Conservation (phyloP, 2,797 vertebrate species). For the Alfaro cultratus region DNA sequence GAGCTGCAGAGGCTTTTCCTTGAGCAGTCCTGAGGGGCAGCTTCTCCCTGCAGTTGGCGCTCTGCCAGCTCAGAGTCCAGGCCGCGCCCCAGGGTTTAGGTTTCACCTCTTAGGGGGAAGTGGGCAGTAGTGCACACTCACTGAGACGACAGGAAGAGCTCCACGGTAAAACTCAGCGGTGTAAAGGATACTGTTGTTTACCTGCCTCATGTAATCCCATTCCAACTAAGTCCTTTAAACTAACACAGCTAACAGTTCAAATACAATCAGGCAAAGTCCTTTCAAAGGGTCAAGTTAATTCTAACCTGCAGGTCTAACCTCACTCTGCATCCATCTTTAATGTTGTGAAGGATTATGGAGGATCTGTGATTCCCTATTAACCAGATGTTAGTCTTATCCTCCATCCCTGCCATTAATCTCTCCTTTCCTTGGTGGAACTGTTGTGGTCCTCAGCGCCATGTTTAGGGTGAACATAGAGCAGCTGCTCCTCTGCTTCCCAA, state of each 20-base stretch:
- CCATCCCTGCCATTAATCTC: background rate
- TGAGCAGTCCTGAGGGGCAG: background rate
- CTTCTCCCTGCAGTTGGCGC: background rate
- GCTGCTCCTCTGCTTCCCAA: background rate
- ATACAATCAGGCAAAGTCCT: background rate
- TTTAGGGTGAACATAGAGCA: background rate
- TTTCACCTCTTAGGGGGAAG: constrained; percentile 46
- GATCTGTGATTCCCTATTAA: constrained; percentile 63
- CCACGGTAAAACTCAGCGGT: constrained; percentile 11
- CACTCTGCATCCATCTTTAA: constrained; percentile 28
- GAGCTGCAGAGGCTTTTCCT: background rate
- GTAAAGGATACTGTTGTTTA: constrained; percentile 18
- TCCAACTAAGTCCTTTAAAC: background rate
- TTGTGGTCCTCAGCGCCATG: background rate
- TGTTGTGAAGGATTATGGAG: constrained; percentile 63
- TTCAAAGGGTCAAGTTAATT: background rate
- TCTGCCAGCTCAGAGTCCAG: background rate
- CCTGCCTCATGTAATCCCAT: background rate
- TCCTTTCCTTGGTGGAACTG: background rate
- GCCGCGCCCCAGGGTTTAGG: constrained; percentile 9
- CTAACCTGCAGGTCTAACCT: background rate
- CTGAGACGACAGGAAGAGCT: background rate
- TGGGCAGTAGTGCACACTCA: background rate
- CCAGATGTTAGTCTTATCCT: background rate
- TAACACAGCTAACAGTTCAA: constrained; percentile 2